A percentile compares a stretch with the other conserved stretches of the same genome.
Evolutionary conservation across 2,113 vertebrate genomes (phyloP).

Genomic region (Rhinogobius similis): DNA sequence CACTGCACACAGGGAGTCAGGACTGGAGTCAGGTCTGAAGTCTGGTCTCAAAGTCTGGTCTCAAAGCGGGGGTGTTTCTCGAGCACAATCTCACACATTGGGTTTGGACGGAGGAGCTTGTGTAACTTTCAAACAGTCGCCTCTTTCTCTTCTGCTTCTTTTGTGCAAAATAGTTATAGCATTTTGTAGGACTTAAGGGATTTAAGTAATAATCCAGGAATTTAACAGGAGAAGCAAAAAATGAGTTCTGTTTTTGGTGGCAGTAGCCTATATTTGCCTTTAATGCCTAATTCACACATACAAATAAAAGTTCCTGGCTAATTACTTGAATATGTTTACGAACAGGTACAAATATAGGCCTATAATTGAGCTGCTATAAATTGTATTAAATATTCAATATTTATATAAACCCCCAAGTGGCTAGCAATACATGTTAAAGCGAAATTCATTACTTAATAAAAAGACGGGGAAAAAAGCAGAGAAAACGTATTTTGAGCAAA

Average conservation of each 20-base stretch:
- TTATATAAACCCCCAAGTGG: constrained; percentile 11
- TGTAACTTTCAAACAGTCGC: background rate
- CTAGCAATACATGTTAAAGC: constrained; percentile 11
- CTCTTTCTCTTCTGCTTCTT: background rate
- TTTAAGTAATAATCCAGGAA: no score
- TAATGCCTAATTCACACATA: no score
- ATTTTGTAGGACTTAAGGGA: background rate
- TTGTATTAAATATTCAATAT: background rate
- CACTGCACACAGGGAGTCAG: constrained; percentile 39
- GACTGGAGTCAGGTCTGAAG: constrained; percentile 14
- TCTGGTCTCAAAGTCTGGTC: constrained; percentile 18
- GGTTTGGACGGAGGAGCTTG: background rate
- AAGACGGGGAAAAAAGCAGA: constrained; percentile 50
- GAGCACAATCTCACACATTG: constrained; percentile 14
- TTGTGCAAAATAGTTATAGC: background rate
- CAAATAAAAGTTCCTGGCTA: no score
- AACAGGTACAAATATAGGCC: no score
- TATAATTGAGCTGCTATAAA: no score
- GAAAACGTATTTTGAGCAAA: constrained; percentile 62
- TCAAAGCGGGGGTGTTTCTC: constrained; percentile 4
- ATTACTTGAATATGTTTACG: background rate
- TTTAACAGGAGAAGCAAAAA: no score
- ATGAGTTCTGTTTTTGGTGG: no score
- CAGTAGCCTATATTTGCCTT: no score
- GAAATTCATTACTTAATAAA: constrained; percentile 54